Evolutionary conservation across 2,113 vertebrate species (phyloP), one percentile per base, ranked within the genome.

Genomic region (Excalfactoria chinensis): DNA sequence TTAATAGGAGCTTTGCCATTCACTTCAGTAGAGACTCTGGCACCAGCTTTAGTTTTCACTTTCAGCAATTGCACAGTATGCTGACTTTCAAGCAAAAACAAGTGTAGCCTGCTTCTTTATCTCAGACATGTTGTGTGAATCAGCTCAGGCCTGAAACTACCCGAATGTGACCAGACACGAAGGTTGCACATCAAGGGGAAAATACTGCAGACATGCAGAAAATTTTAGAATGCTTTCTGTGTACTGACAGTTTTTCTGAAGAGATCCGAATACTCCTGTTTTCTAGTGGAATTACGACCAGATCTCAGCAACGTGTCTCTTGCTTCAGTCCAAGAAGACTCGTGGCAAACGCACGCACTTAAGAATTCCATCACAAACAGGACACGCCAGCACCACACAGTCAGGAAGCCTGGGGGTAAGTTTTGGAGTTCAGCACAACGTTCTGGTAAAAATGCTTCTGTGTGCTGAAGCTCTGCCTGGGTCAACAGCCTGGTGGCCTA

Each of bases 261-360:
- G 5, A 56, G 7, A 75, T 53, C 81, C 49, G 85, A 77, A 43
- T 37, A 78, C 13, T 22, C 43, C 89, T 86, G 48, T 26, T 86
- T 72, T 48, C 59, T 82, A 99, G 99, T 99, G 99, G 99, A 98
- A 96, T 26, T 99, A 99, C 17, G 99, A 99, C 94, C 98, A 99
- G 18, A 97, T 98, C 67, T 98, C 98, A 41, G 98, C 98, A 69
- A 99, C 98, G 2, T 99, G 99, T 92, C 97, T 99, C 79, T 96
- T 99, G 95, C 98, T 99, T 93, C 97, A 98, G 25, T 97, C 98
- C 71, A 99, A 98, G 97, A 99, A 99, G 96, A 93, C 95, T 94
- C 98, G 91, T 30, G 99, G 99, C 58, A 98, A 98, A 62, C 97
- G 97, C 18, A 95, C 99, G 81, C 97, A 97, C n/a, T 96, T 99